These are phyloP conservation scores for Pachyramphus minor DNA, from an alignment of 2,113 vertebrate genomes.

Conservation along the genomic window DNA sequence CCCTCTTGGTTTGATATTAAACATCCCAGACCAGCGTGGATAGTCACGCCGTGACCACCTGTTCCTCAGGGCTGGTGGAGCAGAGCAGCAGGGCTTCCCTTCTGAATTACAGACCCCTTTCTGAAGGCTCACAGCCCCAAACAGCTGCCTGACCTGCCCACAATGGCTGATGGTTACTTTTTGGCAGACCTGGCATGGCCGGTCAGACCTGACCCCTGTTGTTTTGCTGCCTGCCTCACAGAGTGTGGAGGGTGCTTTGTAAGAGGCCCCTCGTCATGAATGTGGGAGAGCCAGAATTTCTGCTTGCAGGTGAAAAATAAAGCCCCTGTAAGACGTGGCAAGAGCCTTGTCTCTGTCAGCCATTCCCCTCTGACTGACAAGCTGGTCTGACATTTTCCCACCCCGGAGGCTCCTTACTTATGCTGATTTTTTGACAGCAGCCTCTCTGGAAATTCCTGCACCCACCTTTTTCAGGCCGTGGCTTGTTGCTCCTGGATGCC, in stretches of 20 bases:
- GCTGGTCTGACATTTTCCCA: not conserved
- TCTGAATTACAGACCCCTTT: not conserved
- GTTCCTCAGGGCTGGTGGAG: not conserved
- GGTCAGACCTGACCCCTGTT: not conserved
- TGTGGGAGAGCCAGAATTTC: not conserved
- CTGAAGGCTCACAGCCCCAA: not conserved
- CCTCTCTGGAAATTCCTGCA: not conserved
- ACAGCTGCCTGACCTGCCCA: not conserved
- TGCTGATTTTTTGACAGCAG: not conserved
- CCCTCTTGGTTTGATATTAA: not conserved
- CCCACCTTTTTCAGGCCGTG: not conserved
- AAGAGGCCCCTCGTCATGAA: fast-evolving
- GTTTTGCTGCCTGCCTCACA: not conserved
- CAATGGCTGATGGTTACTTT: not conserved
- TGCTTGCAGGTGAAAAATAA: not conserved
- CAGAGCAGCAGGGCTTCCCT: not conserved
- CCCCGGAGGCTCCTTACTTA: not conserved
- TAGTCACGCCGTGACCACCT: fast-evolving
- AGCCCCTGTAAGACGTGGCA: fast-evolving
- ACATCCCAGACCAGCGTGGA: not conserved
- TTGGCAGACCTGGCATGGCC: not conserved
- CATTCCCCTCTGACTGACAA: fast-evolving
- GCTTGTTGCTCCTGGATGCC: not conserved
- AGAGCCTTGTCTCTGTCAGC: not conserved
- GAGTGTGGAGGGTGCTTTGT: not conserved